Evolutionary conservation across 2,797 vertebrate species (phyloP), one percentile per base, ranked within the genome.

Genomic region (Hyperoplus immaculatus): DNA sequence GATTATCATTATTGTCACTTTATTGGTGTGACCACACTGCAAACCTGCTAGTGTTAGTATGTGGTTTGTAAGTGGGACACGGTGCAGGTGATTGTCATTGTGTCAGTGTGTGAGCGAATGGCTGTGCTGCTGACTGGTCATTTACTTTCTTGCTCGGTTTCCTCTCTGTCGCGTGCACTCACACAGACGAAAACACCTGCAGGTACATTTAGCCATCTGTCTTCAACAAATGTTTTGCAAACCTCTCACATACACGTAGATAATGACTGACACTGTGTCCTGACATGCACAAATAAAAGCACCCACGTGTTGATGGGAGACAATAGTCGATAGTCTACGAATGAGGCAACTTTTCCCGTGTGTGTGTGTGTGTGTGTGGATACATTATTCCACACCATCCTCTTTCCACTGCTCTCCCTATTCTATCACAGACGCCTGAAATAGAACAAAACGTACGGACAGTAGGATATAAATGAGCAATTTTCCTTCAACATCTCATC

Each of bases 51-150:
- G n/a, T 42, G n/a, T 39, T 4, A 45, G 7, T 39, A n/a, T 59
- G 14, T 39, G 38, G 55, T 67, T 55, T 53, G n/a, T 18, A 54
- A 16, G 47, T 53, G 1, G 15, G 62, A 76, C 63, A 67, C 60
- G 14, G 2, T 46, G 57, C 54, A 72, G 46, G 57, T 71, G 39
- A 77, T 69, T 13, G 41, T 84, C 62, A 72, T 49, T 72, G 50
- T 56, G 57, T 77, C 68, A 72, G 29, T 2, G 0, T 69, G 49
- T 29, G 70, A 53, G 58, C 13, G 10, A 42, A 72, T 54, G 2
- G 3, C 39, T 69, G 55, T 38, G 3, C 39, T 69, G 55, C 36
- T 45, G 49, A 57, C 60, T 7, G 47, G 38, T 58, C 45, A 10
- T 58, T 29, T 60, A 11, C n/a, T 57, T 7, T 56, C 13, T 47